These are phyloP conservation scores for Yoshiicerus persimilis DNA, from an alignment of 1,140 invertebrate genomes.

Conservation along the genomic window DNA sequence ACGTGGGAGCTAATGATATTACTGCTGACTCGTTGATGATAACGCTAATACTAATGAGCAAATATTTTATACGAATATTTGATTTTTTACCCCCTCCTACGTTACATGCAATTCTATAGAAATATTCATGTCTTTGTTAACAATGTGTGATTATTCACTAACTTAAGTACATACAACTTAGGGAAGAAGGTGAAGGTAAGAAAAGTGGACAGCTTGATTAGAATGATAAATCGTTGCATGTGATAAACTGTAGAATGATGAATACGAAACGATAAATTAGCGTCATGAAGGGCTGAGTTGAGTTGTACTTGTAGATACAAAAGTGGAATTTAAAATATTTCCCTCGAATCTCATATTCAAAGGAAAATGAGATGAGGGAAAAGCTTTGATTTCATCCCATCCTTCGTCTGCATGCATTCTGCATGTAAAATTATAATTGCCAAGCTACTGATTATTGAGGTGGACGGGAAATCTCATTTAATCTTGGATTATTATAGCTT, in stretches of 20 bases:
- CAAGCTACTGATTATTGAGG: no score
- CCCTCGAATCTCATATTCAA: background rate
- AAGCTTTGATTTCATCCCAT: no score
- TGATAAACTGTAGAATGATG: background rate
- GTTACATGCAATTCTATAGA: background rate
- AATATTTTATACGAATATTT: background rate
- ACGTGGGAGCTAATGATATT: constrained; percentile 1
- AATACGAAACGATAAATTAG: background rate
- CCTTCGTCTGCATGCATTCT: no score
- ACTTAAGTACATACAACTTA: background rate
- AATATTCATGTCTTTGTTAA: background rate
- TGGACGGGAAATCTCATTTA: background rate
- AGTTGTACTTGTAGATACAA: background rate
- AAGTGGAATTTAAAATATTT: constrained; percentile 6
- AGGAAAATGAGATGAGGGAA: background rate
- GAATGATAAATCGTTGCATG: background rate
- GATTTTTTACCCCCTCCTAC: background rate
- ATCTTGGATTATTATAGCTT: background rate
- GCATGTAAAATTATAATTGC: no score
- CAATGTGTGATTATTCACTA: background rate
- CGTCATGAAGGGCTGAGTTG: background rate
- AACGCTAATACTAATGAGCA: background rate
- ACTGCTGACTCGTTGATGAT: background rate
- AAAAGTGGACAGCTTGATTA: background rate
- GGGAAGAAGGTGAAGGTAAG: background rate